A percentile compares a stretch with the other conserved stretches of the same genome.
Conservation (phyloP, 2,888 invertebrate genomes). For the Megamerina dolium region DNA sequence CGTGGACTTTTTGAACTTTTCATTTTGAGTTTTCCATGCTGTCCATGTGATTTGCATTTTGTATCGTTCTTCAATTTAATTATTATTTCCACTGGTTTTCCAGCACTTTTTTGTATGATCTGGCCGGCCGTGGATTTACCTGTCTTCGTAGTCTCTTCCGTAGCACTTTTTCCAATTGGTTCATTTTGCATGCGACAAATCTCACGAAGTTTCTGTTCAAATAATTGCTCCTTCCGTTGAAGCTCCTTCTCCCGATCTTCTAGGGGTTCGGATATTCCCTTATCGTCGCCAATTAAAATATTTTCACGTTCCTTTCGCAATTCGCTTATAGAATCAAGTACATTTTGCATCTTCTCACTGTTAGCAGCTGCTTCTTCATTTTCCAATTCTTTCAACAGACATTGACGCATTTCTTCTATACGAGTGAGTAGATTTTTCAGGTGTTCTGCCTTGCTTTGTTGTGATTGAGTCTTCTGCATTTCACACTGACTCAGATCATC, state of each 20-base stretch:
- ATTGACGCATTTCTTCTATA: slow-evolving; percentile 36
- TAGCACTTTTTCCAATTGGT: slow-evolving; percentile 2
- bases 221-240: slow-evolving; percentile 34
- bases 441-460: slow-evolving; percentile 26
- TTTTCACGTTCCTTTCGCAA: slow-evolving; percentile 35
- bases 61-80: slow-evolving; percentile 30
- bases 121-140: neutral
- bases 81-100: slow-evolving; percentile 35
- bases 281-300: slow-evolving; percentile 23
- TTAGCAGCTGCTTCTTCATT: slow-evolving; percentile 5
- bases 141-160: neutral
- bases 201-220: slow-evolving; percentile 29
- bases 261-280: neutral
- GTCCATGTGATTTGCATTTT: no score
- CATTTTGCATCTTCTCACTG: slow-evolving; percentile 25
- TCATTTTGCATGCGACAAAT: slow-evolving; percentile 28
- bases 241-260: slow-evolving; percentile 26
- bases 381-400: slow-evolving; percentile 34
- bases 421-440: slow-evolving; percentile 33
- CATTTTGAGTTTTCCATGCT: slow-evolving; percentile 13
- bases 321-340: slow-evolving; percentile 32
- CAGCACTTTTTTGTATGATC: slow-evolving; percentile 4
- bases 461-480: slow-evolving; percentile 17
- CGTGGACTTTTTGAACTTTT: slow-evolving; percentile 23
- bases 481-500: slow-evolving; percentile 34